Evolutionary conservation across 2,113 vertebrate species (phyloP), one percentile per base, ranked within the genome.

Genomic region (Hiodon alosoides): DNA sequence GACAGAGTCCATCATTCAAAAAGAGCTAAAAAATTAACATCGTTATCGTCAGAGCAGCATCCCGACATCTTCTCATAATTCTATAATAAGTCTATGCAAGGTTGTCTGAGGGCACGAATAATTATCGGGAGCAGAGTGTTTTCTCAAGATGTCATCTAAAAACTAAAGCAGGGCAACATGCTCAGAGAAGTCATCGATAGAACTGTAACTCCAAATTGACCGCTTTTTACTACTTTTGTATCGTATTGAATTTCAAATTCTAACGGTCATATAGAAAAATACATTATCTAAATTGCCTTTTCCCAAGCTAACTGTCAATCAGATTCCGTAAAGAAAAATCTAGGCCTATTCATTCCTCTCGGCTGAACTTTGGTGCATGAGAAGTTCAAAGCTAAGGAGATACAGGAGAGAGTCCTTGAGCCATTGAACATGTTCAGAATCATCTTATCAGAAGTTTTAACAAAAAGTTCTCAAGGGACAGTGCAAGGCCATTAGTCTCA

Each of bases 231-330:
- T 11, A 11, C 55, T 9, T 59, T 14, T 51, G 67, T 67, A n/a
- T 53, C 67, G 31, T 55, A 53, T 47, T 50, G 50, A 17, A 31
- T 62, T 67, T 70, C 57, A 31, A 70, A 54, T 46, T 52, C n/a
- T 59, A n/a, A 62, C 50, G 3, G 17, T 4, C 31, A 64, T 64
- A 66, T 51, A 59, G 50, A 71, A 69, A 65, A 76, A 67, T 2
- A 59, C 50, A 62, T 52, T 59, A 58, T 4, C 4, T 16, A 72
- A 59, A 69, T 61, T n/a, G 13, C 48, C n/a, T 51, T n/a, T 10
- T 68, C 59, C 67, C 48, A 47, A 46, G 54, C 53, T 13, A 46
- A 48, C 2, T 58, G 55, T 69, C 57, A 68, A 75, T 75, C 73
- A 50, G n/a, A 53, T 60, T 53, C 14, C 16, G 11, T 11, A n/a